Evolutionary conservation across 2,113 vertebrate genomes (phyloP).

Genomic region (Hassar affinis): DNA sequence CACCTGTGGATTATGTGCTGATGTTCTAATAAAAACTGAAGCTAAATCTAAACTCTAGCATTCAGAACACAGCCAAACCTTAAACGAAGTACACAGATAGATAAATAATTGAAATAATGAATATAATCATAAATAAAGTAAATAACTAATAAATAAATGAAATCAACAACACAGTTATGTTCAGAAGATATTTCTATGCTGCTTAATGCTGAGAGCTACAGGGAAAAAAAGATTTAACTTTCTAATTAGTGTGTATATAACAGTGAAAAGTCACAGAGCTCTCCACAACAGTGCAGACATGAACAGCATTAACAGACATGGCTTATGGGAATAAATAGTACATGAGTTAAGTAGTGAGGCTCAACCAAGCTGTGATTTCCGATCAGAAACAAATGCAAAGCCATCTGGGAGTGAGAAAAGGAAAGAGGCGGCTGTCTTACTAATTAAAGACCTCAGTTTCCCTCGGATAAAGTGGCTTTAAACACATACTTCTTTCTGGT

Average conservation of each 20-base stretch:
- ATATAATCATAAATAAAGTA: background rate
- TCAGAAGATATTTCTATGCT: background rate
- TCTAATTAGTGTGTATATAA: background rate
- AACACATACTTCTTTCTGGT: slow-evolving; percentile 42
- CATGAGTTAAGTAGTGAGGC: slow-evolving; percentile 36
- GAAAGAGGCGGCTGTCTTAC: slow-evolving; percentile 39
- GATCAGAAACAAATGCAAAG: slow-evolving; percentile 51
- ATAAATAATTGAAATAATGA: background rate
- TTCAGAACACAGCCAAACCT: background rate
- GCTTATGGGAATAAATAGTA: slow-evolving; percentile 33
- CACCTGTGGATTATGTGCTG: background rate
- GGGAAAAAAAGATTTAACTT: background rate
- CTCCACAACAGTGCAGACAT: background rate
- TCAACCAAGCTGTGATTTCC: slow-evolving; percentile 42
- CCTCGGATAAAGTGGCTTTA: slow-evolving; percentile 49
- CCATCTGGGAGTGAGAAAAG: slow-evolving; percentile 56
- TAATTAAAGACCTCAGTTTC: slow-evolving; percentile 47
- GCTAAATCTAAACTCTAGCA: background rate
- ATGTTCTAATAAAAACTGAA: background rate
- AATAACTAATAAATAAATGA: background rate
- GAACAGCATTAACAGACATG: slow-evolving; percentile 34
- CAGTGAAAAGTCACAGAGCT: background rate
- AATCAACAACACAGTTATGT: background rate
- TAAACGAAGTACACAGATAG: background rate
- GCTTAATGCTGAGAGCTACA: background rate